Evolutionary conservation across 35 echinoderm and acorn worm species (phyloP), one percentile per base, ranked within the genome.

Genomic region (Apostichopus parvimensis): DNA sequence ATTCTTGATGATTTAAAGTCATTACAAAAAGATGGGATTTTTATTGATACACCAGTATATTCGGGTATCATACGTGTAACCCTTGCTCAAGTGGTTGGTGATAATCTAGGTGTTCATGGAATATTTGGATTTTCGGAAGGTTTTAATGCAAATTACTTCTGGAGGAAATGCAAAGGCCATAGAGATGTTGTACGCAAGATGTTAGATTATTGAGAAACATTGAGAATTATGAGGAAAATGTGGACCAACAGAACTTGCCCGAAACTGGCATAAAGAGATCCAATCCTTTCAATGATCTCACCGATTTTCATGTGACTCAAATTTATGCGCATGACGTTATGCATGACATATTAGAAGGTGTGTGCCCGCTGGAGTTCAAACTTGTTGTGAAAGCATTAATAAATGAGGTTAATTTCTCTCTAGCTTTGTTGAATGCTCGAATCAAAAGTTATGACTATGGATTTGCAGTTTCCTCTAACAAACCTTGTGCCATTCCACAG

Each of bases 61-160:
- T 28, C 26, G 26, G 26, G 26, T 28, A 28, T 28, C 26, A 28
- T 28, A 28, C 26, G 26, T 28, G 26, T 28, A 28, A 28, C 26
- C 26, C 26, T 28, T 28, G 26, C 26, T 28, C 26, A 28, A 28
- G 26, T 28, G 26, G 26, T 28, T 28, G 26, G 26, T 28, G 26
- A 28, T 28, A 28, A 28, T 28, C 26, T 95, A 1, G 94, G 94
- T 14, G 66, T 95, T 6, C 45, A 93, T 86, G 73, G 79, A 17
- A 56, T 91, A 9, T 93, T 93, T 66, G 94, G 92, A 34, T 95
- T 91, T 66, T 9, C 87, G 54, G 92, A 95, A 79, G 60, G 86
- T 0, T 95, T 95, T 79, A 80, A 55, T 5, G 94, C 65, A 22
- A 95, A 95, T 83, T 87, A 85, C 26, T 56, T 77, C 15, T 95